Conservation (phyloP, 2,797 vertebrate species). For the Muraenolepis orangiensis region DNA sequence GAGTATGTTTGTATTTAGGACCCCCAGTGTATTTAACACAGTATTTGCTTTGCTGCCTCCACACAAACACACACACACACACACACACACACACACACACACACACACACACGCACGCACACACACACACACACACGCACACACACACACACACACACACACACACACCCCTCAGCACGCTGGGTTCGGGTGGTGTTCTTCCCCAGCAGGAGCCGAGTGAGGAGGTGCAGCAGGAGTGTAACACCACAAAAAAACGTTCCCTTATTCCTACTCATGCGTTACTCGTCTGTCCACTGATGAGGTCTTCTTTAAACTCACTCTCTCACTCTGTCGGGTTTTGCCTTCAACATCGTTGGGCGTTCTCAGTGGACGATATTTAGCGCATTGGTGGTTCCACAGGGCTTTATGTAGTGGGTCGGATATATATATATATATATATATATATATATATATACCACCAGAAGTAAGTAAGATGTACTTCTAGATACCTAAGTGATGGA, state of each 20-base stretch:
- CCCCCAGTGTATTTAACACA: constrained; percentile 22
- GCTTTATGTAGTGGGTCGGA: too few species aligned
- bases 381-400: too few species aligned
- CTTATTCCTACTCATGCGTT: constrained; percentile 81
- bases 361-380: background rate
- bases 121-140: constrained; percentile 19
- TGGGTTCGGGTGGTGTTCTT: constrained; percentile 56
- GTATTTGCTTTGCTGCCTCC: constrained; percentile 13
- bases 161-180: constrained; percentile 26
- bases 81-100: constrained; percentile 20
- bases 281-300: constrained; percentile 81
- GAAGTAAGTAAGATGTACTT: background rate
- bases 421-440: too few species aligned
- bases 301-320: background rate
- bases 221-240: constrained; percentile 66
- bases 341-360: background rate
- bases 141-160: constrained; percentile 4
- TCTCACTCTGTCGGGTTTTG: background rate
- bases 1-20: constrained; percentile 17
- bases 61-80: constrained; percentile 17
- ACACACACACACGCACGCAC: constrained; percentile 8
- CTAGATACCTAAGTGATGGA: too few species aligned
- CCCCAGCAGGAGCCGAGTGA: constrained; percentile 58
- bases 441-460: background rate
- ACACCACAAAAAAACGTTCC: constrained; percentile 78